These are phyloP conservation scores for Trochalopteron elliotii DNA, from an alignment of 2,113 vertebrate species.

Conservation along the genomic window DNA sequence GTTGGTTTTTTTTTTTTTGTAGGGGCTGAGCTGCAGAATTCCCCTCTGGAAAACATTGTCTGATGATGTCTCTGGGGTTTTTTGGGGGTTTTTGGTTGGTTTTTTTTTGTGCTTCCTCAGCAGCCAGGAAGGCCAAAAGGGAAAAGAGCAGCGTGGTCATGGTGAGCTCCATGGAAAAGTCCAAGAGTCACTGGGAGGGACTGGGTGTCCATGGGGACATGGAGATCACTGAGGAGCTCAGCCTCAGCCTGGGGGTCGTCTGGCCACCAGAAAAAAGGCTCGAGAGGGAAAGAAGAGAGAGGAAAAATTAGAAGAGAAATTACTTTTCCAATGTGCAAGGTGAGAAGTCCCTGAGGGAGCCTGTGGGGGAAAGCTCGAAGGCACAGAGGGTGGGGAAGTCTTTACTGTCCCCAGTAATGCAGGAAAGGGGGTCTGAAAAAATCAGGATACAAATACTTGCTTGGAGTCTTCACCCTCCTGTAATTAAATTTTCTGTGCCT, in stretches of 20 bases:
- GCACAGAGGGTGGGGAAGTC: not conserved
- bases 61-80: too few relatives aligned
- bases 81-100: too few relatives aligned
- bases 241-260: not conserved
- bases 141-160: not conserved
- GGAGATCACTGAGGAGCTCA: not conserved
- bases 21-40: not conserved
- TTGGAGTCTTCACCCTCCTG: not conserved
- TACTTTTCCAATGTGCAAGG: not conserved
- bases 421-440: not conserved
- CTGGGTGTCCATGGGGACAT: not conserved
- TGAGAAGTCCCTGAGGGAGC: not conserved
- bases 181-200: not conserved
- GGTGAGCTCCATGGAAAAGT: not conserved
- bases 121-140: not conserved
- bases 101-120: not conserved
- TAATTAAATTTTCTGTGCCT: not conserved
- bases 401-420: not conserved
- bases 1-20: not conserved
- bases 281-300: not conserved
- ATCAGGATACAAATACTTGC: not conserved
- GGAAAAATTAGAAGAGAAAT: not conserved
- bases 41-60: not conserved
- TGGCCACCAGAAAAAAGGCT: not conserved
- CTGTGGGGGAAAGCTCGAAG: rapidly evolving